These are phyloP conservation scores for Drosophila fuyamai DNA, from an alignment of 1,140 invertebrate species.

Conservation along the genomic window DNA sequence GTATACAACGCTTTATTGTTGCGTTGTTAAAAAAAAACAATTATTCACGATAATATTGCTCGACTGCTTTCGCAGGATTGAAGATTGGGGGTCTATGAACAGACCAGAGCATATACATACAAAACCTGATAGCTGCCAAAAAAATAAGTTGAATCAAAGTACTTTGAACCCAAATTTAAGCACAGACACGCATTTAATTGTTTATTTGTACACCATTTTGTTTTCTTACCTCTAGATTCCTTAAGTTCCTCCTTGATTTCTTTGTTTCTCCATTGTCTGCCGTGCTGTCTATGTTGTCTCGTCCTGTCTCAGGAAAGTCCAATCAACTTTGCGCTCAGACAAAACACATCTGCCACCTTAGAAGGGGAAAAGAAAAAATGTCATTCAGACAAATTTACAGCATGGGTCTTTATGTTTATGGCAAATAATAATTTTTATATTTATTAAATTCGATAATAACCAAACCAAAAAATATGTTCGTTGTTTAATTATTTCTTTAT, in stretches of 20 bases:
- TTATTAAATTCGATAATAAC: no score
- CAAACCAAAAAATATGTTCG: no score
- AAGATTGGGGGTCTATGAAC: conserved; percentile 1
- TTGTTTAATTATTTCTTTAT: no score
- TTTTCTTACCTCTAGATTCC: conserved; percentile 13
- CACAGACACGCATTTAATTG: conserved; percentile 5
- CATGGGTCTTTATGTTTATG: neutral
- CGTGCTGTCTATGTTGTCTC: conserved; percentile 15
- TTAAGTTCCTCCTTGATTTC: conserved; percentile 17
- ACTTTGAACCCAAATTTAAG: conserved; percentile 11
- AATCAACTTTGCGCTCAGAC: conserved; percentile 29
- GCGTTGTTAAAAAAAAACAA: neutral
- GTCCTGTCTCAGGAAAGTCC: conserved; percentile 28
- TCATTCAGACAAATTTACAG: neutral
- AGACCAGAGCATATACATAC: neutral
- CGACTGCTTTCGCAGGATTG: neutral
- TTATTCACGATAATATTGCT: neutral
- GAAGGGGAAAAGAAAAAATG: neutral
- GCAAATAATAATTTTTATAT: neutral
- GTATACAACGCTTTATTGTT: conserved; percentile 23
- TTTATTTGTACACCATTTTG: neutral
- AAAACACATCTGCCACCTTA: conserved; percentile 5
- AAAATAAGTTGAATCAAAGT: neutral
- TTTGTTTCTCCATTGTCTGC: conserved; percentile 33
- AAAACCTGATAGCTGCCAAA: neutral